These are phyloP conservation scores for Psococerastis gibbosa DNA, from an alignment of 2,888 invertebrate genomes.

Conservation along the genomic window DNA sequence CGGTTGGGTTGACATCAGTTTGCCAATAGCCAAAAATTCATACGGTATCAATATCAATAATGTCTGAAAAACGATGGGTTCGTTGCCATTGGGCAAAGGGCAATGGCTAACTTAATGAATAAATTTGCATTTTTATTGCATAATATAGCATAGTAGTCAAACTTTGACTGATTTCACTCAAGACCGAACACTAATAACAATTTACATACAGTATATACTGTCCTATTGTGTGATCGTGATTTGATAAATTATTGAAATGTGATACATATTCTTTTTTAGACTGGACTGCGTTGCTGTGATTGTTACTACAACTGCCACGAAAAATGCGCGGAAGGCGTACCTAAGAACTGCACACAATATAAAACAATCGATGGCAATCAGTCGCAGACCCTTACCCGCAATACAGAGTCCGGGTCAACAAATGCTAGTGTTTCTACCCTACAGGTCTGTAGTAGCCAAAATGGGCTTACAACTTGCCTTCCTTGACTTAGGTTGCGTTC, in stretches of 20 bases:
- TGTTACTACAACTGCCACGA: slow-evolving; percentile 93
- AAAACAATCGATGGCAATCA: slow-evolving; percentile 37
- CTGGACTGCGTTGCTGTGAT: slow-evolving; percentile 60
- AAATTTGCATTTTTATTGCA: too few relatives aligned
- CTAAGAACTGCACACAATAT: slow-evolving; percentile 70
- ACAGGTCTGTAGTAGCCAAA: slow-evolving; percentile 16
- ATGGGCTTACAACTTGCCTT: background rate
- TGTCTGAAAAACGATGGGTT: too few relatives aligned
- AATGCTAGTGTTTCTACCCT: slow-evolving; percentile 35
- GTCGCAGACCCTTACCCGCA: slow-evolving; percentile 36
- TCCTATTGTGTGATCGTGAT: background rate
- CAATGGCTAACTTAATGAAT: background rate
- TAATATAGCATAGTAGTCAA: too few relatives aligned
- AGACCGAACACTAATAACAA: too few relatives aligned
- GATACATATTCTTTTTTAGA: slow-evolving; percentile 26
- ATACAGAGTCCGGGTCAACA: slow-evolving; percentile 48
- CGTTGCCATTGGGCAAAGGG: background rate
- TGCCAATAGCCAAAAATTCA: too few relatives aligned
- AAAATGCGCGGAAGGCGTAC: slow-evolving; percentile 72
- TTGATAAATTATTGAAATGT: slow-evolving; percentile 2
- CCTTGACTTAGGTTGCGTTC: background rate
- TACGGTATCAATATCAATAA: too few relatives aligned
- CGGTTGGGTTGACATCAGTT: too few relatives aligned
- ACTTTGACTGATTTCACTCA: too few relatives aligned
- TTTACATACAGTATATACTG: too few relatives aligned